Base-by-base conservation (phyloP, 2,888 invertebrate species). In the Luffia ferchaultella region DNA sequence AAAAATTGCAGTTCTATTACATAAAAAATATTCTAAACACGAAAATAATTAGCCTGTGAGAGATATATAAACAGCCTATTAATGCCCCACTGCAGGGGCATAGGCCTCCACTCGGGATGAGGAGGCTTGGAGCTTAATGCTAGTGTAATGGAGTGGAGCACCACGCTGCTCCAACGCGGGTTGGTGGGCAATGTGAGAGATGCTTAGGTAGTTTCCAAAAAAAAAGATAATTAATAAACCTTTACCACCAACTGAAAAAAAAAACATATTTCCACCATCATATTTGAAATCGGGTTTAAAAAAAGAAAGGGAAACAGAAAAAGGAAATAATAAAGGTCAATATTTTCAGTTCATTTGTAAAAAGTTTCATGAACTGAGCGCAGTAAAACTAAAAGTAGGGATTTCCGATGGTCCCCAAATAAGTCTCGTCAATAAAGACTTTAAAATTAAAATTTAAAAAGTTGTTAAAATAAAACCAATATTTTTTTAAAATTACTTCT, bases 381-480 rank as follows among this genome's bases (percentile, higher is more conserved):
- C 40, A 19, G 54, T 53, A 50, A 58, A 59, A 53, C 43, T 58
- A 20, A 58, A 55, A 56, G 57, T 55, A 19, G 50, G 45, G 16
- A 50, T 51, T 48, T 51, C 49, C 18, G 51, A 49, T 49, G 48
- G 48, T 2, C 52, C 49, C 16, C 52, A 50, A 43, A 49, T 52
- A 50, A 3, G 45, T 43, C 30, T 18, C 42, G 50, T 43, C 42
- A 50, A 50, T 19, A 51, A 51, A 51, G 41, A 40, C 17, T 20
- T 16, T 2, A 50, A n/a, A n/a, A n/a, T n/a, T n/a, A n/a, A n/a
- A n/a, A n/a, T n/a, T n/a, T n/a, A n/a, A n/a, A n/a, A n/a, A n/a
- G n/a, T n/a, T n/a, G n/a, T n/a, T n/a, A n/a, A n/a, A n/a, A n/a
- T n/a, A n/a, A n/a, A n/a, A n/a, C n/a, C n/a, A n/a, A n/a, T n/a